Conservation (phyloP, 2,888 invertebrate genomes). For the Pristionchus japonicus region DNA sequence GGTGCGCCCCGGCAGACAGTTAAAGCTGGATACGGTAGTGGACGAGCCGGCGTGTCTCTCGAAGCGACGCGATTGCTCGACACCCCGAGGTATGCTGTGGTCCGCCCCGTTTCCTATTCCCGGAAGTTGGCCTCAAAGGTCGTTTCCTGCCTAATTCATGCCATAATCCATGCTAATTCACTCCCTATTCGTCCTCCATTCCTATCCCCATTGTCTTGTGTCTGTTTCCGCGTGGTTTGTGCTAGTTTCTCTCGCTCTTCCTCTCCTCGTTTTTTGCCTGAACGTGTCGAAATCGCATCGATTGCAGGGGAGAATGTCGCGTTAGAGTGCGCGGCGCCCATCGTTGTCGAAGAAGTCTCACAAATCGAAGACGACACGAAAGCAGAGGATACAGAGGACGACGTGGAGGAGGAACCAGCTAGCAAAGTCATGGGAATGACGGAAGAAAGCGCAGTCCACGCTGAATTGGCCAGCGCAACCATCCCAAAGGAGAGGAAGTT, state of each 20-base stretch:
- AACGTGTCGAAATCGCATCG: constrained; percentile 23
- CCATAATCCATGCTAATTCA: neutral
- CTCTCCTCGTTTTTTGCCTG: neutral
- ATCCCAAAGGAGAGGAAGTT: constrained; percentile 43
- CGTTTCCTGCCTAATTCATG: neutral
- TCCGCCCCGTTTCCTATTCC: neutral
- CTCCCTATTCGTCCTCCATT: neutral
- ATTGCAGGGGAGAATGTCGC: constrained; percentile 16
- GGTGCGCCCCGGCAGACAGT: neutral
- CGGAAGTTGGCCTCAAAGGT: constrained; percentile 6
- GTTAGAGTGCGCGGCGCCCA: constrained; percentile 6
- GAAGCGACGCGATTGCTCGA: neutral
- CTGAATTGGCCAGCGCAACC: constrained; percentile 29
- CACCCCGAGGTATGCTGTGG: neutral
- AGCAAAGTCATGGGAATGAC: constrained; percentile 41
- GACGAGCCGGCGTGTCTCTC: neutral
- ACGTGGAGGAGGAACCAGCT: neutral
- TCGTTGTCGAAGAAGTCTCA: neutral
- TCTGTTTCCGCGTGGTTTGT: neutral
- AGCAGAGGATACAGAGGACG: constrained; percentile 8
- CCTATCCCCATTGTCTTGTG: neutral
- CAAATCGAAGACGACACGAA: neutral
- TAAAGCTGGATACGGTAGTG: neutral
- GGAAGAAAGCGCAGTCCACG: constrained; percentile 13
- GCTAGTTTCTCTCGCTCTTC: neutral